phyloP scores from a whole-genome alignment of 2,113 vertebrate genomes.

The Protobothrops mucrosquamatus region DNA sequence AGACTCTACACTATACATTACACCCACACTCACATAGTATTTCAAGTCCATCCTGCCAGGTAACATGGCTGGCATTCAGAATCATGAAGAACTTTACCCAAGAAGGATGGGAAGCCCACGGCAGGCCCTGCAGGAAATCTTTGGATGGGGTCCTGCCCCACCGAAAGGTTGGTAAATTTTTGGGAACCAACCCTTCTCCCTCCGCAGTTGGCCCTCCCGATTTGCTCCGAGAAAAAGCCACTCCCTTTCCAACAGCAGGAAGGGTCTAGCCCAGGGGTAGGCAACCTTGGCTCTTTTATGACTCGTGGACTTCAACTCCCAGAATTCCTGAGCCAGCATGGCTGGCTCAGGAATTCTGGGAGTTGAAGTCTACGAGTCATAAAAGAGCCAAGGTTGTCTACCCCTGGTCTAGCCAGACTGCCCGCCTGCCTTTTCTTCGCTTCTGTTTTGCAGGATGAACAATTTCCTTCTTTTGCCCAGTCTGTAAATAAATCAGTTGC shows the following conservation, averaged over 20 bases:
- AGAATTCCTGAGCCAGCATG: too few relatives aligned
- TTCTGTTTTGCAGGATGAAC: neutral
- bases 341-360: too few relatives aligned
- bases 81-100: neutral
- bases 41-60: neutral
- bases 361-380: too few relatives aligned
- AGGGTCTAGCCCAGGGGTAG: neutral
- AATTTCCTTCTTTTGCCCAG: neutral
- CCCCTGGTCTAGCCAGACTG: neutral
- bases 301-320: too few relatives aligned
- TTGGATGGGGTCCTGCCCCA: neutral
- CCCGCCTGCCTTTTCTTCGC: neutral
- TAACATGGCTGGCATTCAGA: conserved; percentile 1
- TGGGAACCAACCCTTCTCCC: neutral
- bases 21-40: neutral
- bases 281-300: too few relatives aligned
- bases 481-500: neutral
- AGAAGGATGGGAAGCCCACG: neutral
- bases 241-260: neutral
- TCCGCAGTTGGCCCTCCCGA: neutral
- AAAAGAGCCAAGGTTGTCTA: too few relatives aligned
- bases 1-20: neutral
- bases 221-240: neutral
- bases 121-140: neutral
- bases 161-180: neutral